phyloP scores from a whole-genome alignment of 1,140 invertebrate genomes.

The Ericerus pela region DNA sequence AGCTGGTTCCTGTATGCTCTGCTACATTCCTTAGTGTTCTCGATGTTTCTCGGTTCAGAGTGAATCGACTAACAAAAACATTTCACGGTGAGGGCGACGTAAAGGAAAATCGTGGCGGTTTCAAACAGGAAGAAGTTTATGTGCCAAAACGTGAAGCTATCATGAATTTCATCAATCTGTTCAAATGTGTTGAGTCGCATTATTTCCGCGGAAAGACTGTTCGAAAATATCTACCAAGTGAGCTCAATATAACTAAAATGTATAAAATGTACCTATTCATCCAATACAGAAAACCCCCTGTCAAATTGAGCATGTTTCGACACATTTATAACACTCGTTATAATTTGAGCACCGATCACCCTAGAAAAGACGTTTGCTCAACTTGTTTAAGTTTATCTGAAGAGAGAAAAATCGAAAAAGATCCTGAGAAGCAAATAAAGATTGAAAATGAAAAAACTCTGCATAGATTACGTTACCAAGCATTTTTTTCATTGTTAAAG shows the following conservation, averaged over 20 bases:
- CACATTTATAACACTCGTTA: constrained; percentile 1
- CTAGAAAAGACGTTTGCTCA: background rate
- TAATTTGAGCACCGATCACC: background rate
- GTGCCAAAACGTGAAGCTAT: background rate
- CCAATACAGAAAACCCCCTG: background rate
- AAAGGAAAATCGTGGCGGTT: background rate
- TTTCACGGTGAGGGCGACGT: background rate
- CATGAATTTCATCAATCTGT: background rate
- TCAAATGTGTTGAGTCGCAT: background rate
- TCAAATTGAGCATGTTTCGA: background rate
- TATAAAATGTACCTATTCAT: background rate
- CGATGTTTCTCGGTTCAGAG: background rate
- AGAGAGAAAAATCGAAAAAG: background rate
- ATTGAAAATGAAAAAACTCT: no score
- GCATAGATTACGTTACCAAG: constrained; percentile 25
- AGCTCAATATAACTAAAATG: background rate
- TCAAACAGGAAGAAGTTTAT: background rate
- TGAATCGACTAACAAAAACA: background rate
- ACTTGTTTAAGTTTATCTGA: constrained; percentile 5
- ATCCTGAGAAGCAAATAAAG: no score
- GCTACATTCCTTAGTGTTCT: background rate
- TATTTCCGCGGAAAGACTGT: background rate
- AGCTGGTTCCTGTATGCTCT: background rate
- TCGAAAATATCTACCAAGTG: background rate
- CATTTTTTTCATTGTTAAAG: constrained; percentile 26